A percentile compares a stretch with the other conserved stretches of the same genome.
Conservation (phyloP, 1,140 invertebrate species). For the Colletes gigas region DNA sequence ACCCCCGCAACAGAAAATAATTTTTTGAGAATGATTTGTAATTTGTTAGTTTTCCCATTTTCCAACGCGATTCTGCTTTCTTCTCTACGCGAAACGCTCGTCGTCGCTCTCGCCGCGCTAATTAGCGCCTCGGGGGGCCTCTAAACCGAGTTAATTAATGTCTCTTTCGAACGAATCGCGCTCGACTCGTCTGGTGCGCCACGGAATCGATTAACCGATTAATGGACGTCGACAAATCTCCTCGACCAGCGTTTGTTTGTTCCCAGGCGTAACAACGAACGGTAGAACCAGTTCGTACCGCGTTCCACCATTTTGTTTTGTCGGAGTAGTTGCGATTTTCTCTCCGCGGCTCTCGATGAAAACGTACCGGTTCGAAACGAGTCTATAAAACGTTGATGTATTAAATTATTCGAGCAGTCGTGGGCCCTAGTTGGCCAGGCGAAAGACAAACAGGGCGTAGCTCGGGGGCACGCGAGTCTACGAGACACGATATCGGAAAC, state of each 20-base stretch:
- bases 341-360: too few relatives aligned
- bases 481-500: slow-evolving; percentile 40
- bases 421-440: background rate
- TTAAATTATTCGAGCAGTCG: too few relatives aligned
- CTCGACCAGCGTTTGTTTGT: too few relatives aligned
- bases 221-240: background rate
- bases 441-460: slow-evolving; percentile 33
- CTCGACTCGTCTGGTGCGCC: slow-evolving; percentile 8
- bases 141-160: slow-evolving; percentile 41
- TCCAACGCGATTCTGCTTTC: slow-evolving; percentile 1
- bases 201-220: slow-evolving; percentile 34
- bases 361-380: too few relatives aligned
- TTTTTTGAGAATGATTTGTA: too few relatives aligned
- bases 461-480: slow-evolving; percentile 33
- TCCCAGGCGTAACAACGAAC: too few relatives aligned
- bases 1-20: too few relatives aligned
- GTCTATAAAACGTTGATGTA: too few relatives aligned
- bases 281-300: too few relatives aligned
- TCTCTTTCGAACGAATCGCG: slow-evolving; percentile 23
- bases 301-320: too few relatives aligned
- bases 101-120: slow-evolving; percentile 17
- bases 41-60: slow-evolving; percentile 6
- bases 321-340: too few relatives aligned
- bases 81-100: background rate
- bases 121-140: slow-evolving; percentile 26